phyloP scores from a whole-genome alignment of 37 sponge, comb jelly and placozoan species.

The Beroe forskalii region DNA sequence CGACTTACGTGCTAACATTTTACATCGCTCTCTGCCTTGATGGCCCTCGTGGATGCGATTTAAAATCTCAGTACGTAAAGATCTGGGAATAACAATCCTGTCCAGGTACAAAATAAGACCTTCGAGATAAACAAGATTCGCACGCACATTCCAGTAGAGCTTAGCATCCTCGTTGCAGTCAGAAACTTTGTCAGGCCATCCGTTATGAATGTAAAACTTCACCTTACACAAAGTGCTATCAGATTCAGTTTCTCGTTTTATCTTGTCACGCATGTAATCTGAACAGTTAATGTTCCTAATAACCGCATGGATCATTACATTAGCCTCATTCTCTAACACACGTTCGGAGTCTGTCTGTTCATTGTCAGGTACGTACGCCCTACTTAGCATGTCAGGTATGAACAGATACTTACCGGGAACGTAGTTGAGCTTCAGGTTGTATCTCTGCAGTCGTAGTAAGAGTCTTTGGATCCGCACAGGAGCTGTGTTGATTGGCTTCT shows the following conservation, averaged over 20 bases:
- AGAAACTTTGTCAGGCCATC: not conserved
- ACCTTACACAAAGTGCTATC: not conserved
- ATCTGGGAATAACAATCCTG: slow-evolving; percentile 13
- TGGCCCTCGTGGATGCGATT: not conserved
- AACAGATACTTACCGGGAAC: not conserved
- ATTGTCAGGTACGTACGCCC: not conserved
- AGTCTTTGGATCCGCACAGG: slow-evolving; percentile 70
- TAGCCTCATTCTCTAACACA: not conserved
- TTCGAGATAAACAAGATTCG: not conserved
- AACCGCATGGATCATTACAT: not conserved
- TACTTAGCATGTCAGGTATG: slow-evolving; percentile 13
- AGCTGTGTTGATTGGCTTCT: slow-evolving; percentile 67
- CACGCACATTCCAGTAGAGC: not conserved
- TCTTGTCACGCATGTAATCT: not conserved
- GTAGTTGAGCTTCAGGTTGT: slow-evolving; percentile 53
- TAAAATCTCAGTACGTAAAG: not conserved
- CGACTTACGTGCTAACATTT: not conserved
- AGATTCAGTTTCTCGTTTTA: not conserved
- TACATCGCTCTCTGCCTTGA: slow-evolving; percentile 31
- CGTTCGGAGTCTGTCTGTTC: too few relatives aligned
- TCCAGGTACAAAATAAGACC: not conserved
- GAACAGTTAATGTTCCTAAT: not conserved
- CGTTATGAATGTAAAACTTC: not conserved
- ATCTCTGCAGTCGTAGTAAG: slow-evolving; percentile 67
- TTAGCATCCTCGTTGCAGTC: not conserved